Evolutionary conservation across 2,888 invertebrate species (phyloP).

Genomic region (Napeogenes sylphis): DNA sequence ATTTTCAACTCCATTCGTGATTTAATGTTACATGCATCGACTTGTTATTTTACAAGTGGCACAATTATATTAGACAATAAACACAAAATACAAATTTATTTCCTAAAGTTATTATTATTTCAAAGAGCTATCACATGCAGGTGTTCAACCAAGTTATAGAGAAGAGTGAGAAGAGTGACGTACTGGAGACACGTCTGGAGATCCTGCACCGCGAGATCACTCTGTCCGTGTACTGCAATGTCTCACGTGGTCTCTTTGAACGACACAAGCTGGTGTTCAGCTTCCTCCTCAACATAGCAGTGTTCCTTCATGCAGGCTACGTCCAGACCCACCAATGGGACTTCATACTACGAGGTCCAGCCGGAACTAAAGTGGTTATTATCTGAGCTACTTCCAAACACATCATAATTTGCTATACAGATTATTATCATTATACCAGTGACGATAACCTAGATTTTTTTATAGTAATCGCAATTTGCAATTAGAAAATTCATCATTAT

Average conservation of each 20-base stretch:
- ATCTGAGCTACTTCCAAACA: background rate
- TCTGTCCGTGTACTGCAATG: slow-evolving; percentile 88
- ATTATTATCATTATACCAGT: too few species aligned
- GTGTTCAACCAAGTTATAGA: slow-evolving; percentile 90
- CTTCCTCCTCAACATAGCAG: slow-evolving; percentile 87
- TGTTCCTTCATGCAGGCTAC: slow-evolving; percentile 80
- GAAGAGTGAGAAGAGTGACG: slow-evolving; percentile 81
- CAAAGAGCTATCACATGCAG: slow-evolving; percentile 34
- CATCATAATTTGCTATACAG: too few species aligned
- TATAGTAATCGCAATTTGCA: too few species aligned
- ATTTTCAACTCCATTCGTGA: too few species aligned
- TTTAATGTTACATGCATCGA: too few species aligned
- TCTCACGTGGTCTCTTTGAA: slow-evolving; percentile 94
- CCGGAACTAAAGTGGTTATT: slow-evolving; percentile 74
- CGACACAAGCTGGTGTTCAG: slow-evolving; percentile 93
- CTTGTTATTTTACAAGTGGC: too few species aligned
- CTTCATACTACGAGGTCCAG: slow-evolving; percentile 86
- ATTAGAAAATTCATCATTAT: too few species aligned
- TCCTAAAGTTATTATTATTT: too few species aligned
- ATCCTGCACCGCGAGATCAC: slow-evolving; percentile 87
- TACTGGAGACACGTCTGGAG: slow-evolving; percentile 81
- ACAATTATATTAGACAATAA: too few species aligned
- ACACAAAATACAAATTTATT: too few species aligned
- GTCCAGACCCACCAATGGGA: slow-evolving; percentile 83
- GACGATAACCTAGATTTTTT: too few species aligned